phyloP scores from a whole-genome alignment of 2,113 vertebrate species.

The Nerophis ophidion region DNA sequence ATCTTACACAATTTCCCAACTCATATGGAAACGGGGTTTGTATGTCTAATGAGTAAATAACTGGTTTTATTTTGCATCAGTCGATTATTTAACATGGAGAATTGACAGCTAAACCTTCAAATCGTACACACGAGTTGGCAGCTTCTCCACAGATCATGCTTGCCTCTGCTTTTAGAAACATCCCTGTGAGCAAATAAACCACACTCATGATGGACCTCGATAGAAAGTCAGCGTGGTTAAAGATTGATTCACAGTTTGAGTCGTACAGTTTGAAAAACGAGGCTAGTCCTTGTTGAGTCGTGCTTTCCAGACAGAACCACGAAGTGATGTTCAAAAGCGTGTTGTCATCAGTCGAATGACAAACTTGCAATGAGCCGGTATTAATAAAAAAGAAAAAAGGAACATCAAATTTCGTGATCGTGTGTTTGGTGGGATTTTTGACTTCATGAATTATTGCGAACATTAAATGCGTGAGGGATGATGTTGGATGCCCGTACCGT shows the following conservation, averaged over 20 bases:
- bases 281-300: conserved; percentile 26
- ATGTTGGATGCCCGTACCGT: conserved; percentile 3
- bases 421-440: conserved; percentile 29
- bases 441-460: conserved; percentile 29
- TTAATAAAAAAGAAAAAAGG: conserved; percentile 14
- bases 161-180: conserved; percentile 36
- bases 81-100: conserved; percentile 49
- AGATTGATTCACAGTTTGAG: conserved; percentile 56
- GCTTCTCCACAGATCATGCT: conserved; percentile 35
- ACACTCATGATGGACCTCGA: conserved; percentile 47
- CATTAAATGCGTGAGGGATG: conserved; percentile 19
- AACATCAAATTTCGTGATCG: conserved; percentile 26
- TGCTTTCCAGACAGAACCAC: conserved; percentile 40
- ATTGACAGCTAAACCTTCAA: conserved; percentile 3
- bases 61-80: conserved; percentile 32
- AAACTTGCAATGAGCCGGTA: conserved; percentile 29
- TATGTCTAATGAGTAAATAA: conserved; percentile 35
- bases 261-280: conserved; percentile 26
- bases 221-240: conserved; percentile 24
- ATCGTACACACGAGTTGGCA: conserved; percentile 9
- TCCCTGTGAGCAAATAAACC: conserved; percentile 60
- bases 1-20: no score
- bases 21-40: no score
- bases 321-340: conserved; percentile 29
- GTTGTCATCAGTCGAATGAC: conserved; percentile 38